Percentiles rank a stretch among this genome's conserved stretches.
Conservation (phyloP, 53 echinoderm and acorn worm genomes). For the Holothuria scabra region DNA sequence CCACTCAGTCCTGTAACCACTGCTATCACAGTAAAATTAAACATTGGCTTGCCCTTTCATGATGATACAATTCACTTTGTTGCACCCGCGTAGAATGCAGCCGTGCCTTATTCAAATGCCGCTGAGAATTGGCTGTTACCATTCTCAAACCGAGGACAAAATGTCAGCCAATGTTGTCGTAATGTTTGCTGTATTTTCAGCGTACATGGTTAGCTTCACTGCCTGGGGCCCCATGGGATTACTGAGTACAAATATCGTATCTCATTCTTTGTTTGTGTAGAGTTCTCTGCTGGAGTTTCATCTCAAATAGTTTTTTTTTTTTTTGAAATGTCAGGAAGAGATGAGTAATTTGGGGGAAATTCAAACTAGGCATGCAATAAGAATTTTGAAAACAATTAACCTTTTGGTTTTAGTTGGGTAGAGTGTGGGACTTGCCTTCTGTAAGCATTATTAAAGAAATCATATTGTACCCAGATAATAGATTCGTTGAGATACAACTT, state of each 20-base stretch:
- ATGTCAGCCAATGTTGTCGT: constrained; percentile 10
- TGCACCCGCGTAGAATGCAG: not conserved
- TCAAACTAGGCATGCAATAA: constrained; percentile 31
- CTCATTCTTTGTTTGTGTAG: constrained; percentile 32
- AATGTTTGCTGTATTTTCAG: not conserved
- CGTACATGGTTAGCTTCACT: not conserved
- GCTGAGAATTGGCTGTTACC: constrained; percentile 24
- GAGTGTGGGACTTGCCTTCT: not conserved
- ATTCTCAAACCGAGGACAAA: not conserved
- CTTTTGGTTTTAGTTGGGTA: constrained; percentile 3
- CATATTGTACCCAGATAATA: no score
- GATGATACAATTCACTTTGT: constrained; percentile 16
- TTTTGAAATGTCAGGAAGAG: constrained; percentile 19
- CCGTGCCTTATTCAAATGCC: not conserved
- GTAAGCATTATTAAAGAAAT: no score
- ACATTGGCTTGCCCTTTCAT: not conserved
- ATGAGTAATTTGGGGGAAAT: constrained; percentile 26
- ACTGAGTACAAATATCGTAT: not conserved
- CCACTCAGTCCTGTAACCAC: constrained; percentile 2
- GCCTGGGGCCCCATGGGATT: constrained; percentile 12
- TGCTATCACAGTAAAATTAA: no score
- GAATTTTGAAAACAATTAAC: constrained; percentile 37
- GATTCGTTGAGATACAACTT: no score
- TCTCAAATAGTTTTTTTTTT: not conserved
- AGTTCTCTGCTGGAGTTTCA: not conserved